Evolutionary conservation across 2,888 invertebrate species (phyloP).

Genomic region (Agelastica alni): DNA sequence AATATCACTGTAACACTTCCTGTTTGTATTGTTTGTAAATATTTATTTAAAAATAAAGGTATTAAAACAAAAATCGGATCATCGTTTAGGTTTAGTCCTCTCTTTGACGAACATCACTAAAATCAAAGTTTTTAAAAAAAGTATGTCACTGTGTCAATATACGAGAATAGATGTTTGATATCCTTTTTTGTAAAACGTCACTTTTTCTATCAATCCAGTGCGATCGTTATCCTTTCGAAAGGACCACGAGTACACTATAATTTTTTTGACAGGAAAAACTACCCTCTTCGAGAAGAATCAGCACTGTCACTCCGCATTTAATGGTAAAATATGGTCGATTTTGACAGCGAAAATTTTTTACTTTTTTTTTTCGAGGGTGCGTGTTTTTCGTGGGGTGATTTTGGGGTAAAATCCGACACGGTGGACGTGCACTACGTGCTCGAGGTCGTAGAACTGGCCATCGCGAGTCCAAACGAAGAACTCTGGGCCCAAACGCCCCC

Average conservation of each 20-base stretch:
- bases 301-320: too few species aligned
- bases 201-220: too few species aligned
- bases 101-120: slow-evolving; percentile 46
- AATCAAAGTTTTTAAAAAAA: slow-evolving; percentile 34
- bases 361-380: background rate
- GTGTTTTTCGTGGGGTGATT: slow-evolving; percentile 3
- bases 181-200: slow-evolving; percentile 22
- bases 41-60: slow-evolving; percentile 18
- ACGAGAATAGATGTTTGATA: background rate
- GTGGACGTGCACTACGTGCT: slow-evolving; percentile 44
- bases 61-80: slow-evolving; percentile 22
- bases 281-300: too few species aligned
- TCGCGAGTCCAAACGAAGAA: slow-evolving; percentile 50
- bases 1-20: slow-evolving; percentile 23
- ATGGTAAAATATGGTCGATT: too few species aligned
- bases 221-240: too few species aligned
- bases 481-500: slow-evolving; percentile 41
- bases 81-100: slow-evolving; percentile 46
- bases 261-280: too few species aligned
- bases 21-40: slow-evolving; percentile 15
- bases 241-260: too few species aligned
- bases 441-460: slow-evolving; percentile 52
- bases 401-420: slow-evolving; percentile 16
- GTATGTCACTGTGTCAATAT: slow-evolving; percentile 51
- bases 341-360: background rate